phyloP scores from a whole-genome alignment of 2,797 vertebrate species.

The Microctenopoma steveboyesi region DNA sequence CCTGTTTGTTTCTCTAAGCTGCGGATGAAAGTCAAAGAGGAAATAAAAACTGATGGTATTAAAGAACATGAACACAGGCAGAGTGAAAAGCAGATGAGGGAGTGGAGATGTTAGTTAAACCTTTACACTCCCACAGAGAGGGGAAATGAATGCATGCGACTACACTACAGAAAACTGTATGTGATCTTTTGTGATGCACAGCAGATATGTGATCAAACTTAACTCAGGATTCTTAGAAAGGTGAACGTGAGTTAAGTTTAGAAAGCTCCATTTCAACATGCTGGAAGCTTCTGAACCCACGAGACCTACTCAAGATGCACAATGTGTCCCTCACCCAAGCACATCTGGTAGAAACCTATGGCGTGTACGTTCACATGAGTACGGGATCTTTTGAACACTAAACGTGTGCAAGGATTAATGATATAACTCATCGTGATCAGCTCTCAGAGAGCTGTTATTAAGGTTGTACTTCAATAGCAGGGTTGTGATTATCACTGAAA shows the following conservation, averaged over 20 bases:
- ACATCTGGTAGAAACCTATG: no score
- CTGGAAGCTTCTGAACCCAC: no score
- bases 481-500: no score
- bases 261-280: not conserved
- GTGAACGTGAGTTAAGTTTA: no score
- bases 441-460: no score
- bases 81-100: conserved; percentile 20
- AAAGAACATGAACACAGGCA: conserved; percentile 30
- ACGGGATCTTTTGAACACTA: no score
- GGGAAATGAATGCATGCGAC: not conserved
- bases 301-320: no score
- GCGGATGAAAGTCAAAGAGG: conserved; percentile 17
- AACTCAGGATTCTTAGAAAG: not conserved
- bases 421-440: no score
- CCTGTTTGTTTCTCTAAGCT: conserved; percentile 48
- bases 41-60: conserved; percentile 16
- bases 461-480: no score
- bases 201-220: not conserved
- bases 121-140: conserved; percentile 6
- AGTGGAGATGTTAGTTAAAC: conserved; percentile 22
- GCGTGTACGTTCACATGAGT: no score
- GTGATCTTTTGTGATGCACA: conserved; percentile 4
- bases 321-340: no score
- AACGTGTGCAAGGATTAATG: no score
- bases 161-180: not conserved